These are phyloP conservation scores for Thelaira solivaga DNA, from an alignment of 2,888 invertebrate species.

Conservation along the genomic window DNA sequence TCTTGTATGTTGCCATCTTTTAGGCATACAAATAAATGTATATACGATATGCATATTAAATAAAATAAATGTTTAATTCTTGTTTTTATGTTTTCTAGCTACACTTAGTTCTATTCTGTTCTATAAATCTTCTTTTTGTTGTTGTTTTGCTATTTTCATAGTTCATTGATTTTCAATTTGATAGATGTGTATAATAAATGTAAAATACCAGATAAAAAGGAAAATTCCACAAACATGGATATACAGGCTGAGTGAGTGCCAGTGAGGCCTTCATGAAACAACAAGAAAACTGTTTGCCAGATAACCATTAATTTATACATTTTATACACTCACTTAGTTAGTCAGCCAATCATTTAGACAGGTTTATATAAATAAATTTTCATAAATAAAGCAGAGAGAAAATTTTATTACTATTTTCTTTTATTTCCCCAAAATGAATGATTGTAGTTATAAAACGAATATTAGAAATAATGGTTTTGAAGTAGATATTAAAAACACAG, in stretches of 20 bases:
- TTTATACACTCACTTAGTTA: conserved; percentile 9
- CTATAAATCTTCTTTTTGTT: conserved; percentile 43
- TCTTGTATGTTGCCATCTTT: too few relatives aligned
- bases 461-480: conserved; percentile 38
- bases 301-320: conserved; percentile 5
- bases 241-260: conserved; percentile 7
- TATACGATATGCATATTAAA: background rate
- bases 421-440: conserved; percentile 30
- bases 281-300: background rate
- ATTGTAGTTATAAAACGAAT: too few relatives aligned
- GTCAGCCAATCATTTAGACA: conserved; percentile 17
- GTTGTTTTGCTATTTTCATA: conserved; percentile 69
- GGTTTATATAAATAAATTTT: background rate
- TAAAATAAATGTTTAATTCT: background rate
- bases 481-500: conserved; percentile 6
- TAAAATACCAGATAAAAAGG: conserved; percentile 46
- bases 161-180: conserved; percentile 76
- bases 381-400: conserved; percentile 2
- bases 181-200: conserved; percentile 75
- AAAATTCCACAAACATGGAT: conserved; percentile 9
- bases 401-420: background rate
- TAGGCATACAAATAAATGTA: background rate
- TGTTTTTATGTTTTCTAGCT: background rate
- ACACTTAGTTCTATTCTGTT: conserved; percentile 21
- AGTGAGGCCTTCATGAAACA: background rate